These are phyloP conservation scores for Enteromius argenteus DNA, from an alignment of 2,797 vertebrate genomes.

Conservation along the genomic window DNA sequence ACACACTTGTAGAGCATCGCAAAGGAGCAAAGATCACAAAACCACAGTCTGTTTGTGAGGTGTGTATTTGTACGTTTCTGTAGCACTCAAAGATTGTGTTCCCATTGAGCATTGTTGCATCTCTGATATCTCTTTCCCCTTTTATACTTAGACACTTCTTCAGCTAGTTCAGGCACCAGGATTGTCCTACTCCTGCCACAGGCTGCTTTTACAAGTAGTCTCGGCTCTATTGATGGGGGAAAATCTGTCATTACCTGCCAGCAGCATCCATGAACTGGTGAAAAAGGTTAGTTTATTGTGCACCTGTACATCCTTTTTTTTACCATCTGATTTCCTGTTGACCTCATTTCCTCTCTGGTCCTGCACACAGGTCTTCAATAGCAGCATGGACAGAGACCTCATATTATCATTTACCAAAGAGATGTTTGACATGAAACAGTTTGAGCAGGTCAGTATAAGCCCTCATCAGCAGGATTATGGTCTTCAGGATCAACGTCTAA, in stretches of 20 bases:
- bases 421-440: constrained; percentile 91
- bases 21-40: constrained; percentile 87
- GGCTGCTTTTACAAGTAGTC: constrained; percentile 83
- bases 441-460: constrained; percentile 87
- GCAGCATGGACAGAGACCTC: constrained; percentile 78
- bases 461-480: neutral
- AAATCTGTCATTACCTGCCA: constrained; percentile 80
- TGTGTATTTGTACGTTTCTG: constrained; percentile 73
- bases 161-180: constrained; percentile 74
- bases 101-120: neutral
- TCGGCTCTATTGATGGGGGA: constrained; percentile 88
- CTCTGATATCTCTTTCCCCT: neutral
- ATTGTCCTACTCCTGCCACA: constrained; percentile 80
- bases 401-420: constrained; percentile 89
- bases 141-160: constrained; percentile 78
- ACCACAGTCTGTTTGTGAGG: constrained; percentile 85
- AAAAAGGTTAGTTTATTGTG: constrained; percentile 81
- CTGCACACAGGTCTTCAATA: constrained; percentile 83
- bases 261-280: constrained; percentile 79
- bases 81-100: neutral
- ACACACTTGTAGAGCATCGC: constrained; percentile 83
- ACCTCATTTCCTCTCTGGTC: neutral
- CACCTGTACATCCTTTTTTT: neutral
- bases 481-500: neutral
- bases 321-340: neutral